A percentile compares a stretch with the other conserved stretches of the same genome.
Conservation (phyloP, 2,888 invertebrate genomes). For the Lamellibrachia satsuma region DNA sequence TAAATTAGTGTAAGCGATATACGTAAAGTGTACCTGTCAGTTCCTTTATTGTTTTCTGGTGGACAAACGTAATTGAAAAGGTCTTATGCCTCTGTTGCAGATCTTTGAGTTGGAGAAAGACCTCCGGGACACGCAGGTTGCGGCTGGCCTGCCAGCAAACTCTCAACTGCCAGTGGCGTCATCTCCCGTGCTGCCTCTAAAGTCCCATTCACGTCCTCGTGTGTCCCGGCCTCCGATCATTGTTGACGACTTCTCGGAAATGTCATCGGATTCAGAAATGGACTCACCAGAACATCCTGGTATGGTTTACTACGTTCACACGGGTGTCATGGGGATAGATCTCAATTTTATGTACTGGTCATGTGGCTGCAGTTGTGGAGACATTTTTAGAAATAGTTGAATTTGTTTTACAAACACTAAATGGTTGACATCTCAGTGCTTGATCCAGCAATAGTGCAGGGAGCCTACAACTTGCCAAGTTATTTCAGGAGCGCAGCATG, state of each 20-base stretch:
- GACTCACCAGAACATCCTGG: conserved; percentile 39
- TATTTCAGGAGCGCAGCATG: too few relatives aligned
- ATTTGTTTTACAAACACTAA: too few relatives aligned
- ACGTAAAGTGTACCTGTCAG: background rate
- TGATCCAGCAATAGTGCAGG: too few relatives aligned
- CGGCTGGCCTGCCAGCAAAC: conserved; percentile 77
- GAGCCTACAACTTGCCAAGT: too few relatives aligned
- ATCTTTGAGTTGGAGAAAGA: conserved; percentile 83
- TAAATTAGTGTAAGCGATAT: background rate
- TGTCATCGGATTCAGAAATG: conserved; percentile 44
- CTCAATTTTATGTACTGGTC: too few relatives aligned
- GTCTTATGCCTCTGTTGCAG: conserved; percentile 51
- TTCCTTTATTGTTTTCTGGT: background rate
- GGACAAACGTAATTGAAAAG: background rate
- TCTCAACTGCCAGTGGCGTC: conserved; percentile 47
- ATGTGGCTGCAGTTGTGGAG: too few relatives aligned
- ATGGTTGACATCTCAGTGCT: too few relatives aligned
- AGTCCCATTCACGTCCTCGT: background rate
- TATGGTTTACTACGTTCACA: background rate
- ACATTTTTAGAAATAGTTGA: too few relatives aligned
- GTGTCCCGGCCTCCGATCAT: background rate
- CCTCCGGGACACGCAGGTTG: conserved; percentile 85
- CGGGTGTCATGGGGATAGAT: background rate
- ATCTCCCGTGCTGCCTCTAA: conserved; percentile 23
- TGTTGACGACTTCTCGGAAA: conserved; percentile 28